phyloP scores from a whole-genome alignment of 1,140 invertebrate genomes.

The Steinernema khuongi region DNA sequence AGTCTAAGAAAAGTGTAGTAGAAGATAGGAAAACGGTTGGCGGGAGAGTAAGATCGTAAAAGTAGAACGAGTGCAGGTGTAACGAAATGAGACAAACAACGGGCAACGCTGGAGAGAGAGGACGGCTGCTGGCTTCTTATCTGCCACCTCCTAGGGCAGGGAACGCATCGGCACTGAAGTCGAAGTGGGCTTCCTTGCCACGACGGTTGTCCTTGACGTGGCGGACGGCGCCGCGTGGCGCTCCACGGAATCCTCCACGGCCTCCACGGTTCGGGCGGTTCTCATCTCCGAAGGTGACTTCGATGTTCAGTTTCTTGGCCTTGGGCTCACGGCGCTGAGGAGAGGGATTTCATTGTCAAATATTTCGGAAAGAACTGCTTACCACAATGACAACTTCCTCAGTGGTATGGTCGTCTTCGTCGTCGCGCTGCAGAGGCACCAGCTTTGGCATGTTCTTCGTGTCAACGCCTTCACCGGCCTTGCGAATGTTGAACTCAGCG shows the following conservation, averaged over 20 bases:
- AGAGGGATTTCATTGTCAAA: background rate
- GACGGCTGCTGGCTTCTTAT: slow-evolving; percentile 4
- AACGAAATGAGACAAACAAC: background rate
- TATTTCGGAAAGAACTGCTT: background rate
- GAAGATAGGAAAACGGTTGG: too few relatives aligned
- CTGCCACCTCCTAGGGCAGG: slow-evolving; percentile 33
- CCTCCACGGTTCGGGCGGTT: slow-evolving; percentile 6
- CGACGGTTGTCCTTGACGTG: background rate
- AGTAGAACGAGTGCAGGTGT: background rate
- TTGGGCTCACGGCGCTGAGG: slow-evolving; percentile 23
- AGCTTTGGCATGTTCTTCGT: slow-evolving; percentile 34
- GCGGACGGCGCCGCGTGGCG: slow-evolving; percentile 18
- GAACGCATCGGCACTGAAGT: slow-evolving; percentile 25
- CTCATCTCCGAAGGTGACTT: slow-evolving; percentile 31
- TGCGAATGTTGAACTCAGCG: slow-evolving; percentile 36
- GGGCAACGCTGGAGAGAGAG: background rate
- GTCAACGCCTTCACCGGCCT: slow-evolving; percentile 41
- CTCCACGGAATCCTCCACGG: slow-evolving; percentile 33
- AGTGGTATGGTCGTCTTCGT: slow-evolving; percentile 22
- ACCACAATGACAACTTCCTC: slow-evolving; percentile 30
- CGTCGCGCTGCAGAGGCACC: slow-evolving; percentile 34
- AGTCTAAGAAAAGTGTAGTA: too few relatives aligned
- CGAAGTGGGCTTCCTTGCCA: slow-evolving; percentile 17
- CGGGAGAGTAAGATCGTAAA: background rate
- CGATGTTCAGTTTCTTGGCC: slow-evolving; percentile 31